phyloP scores from a whole-genome alignment of 1,140 invertebrate genomes.

The Lasioglossum baleicum region DNA sequence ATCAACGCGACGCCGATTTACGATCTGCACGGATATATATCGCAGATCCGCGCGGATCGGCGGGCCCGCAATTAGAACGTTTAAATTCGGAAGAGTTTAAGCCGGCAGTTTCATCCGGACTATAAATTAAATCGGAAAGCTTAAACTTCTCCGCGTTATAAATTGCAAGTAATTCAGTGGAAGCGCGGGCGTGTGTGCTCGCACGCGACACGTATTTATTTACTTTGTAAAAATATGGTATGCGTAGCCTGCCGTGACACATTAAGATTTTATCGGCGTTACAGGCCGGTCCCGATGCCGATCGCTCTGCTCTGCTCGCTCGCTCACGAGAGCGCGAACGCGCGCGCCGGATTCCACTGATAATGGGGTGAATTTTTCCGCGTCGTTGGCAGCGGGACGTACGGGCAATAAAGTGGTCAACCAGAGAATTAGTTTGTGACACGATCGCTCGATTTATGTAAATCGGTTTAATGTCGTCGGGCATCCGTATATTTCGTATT shows the following conservation, averaged over 20 bases:
- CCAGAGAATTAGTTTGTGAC: slow-evolving; percentile 54
- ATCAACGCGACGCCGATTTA: too few relatives aligned
- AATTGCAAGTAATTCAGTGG: not conserved
- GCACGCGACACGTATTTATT: not conserved
- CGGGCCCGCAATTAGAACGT: too few relatives aligned
- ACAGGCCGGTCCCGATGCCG: too few relatives aligned
- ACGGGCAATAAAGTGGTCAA: slow-evolving; percentile 48
- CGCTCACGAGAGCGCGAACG: too few relatives aligned
- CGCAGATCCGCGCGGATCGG: too few relatives aligned
- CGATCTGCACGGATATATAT: too few relatives aligned
- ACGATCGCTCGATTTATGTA: slow-evolving; percentile 70
- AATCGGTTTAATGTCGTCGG: slow-evolving; percentile 69
- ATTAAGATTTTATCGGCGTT: not conserved
- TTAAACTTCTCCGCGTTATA: not conserved
- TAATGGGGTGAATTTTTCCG: slow-evolving; percentile 32
- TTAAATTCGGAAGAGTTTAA: not conserved
- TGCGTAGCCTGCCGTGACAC: not conserved
- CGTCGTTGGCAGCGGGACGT: not conserved
- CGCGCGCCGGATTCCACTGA: not conserved
- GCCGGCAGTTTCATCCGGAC: not conserved
- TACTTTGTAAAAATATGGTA: not conserved
- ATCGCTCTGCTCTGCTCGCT: too few relatives aligned
- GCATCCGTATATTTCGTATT: slow-evolving; percentile 57
- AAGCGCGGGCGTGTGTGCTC: not conserved
- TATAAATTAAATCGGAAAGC: not conserved